These are phyloP conservation scores for Oplegnathus fasciatus DNA, from an alignment of 2,113 vertebrate species.

Conservation along the genomic window DNA sequence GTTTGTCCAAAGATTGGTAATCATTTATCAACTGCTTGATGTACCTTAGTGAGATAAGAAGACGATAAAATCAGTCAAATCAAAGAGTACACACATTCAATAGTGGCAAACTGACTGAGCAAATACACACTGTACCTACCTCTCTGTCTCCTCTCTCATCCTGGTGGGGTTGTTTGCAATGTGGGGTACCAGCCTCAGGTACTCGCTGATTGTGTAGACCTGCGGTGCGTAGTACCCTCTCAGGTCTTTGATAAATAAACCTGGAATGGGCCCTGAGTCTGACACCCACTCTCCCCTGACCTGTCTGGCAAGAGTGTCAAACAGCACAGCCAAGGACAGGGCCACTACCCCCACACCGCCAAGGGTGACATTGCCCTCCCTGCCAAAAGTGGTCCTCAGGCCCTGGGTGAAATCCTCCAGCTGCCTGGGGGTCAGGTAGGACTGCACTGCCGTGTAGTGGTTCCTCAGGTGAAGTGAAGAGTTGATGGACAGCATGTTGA, in stretches of 20 bases:
- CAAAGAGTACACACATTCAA: too few species aligned
- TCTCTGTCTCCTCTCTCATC: conserved; percentile 50
- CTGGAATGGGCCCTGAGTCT: conserved; percentile 18
- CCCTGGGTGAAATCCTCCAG: conserved; percentile 47
- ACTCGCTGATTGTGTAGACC: conserved; percentile 27
- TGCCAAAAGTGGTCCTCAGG: conserved; percentile 56
- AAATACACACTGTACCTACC: conserved; percentile 25
- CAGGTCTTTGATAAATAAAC: conserved; percentile 33
- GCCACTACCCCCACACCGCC: conserved; percentile 58
- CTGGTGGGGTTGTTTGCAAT: conserved; percentile 57
- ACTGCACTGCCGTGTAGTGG: conserved; percentile 44
- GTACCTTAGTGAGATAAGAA: background rate
- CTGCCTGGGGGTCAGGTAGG: conserved; percentile 49
- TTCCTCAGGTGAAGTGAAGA: conserved; percentile 33
- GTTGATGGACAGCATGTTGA: conserved; percentile 23
- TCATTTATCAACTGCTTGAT: background rate
- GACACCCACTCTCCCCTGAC: conserved; percentile 37
- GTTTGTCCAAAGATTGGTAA: background rate
- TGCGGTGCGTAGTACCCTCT: conserved; percentile 16
- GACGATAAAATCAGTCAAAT: too few species aligned
- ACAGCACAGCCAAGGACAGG: conserved; percentile 58
- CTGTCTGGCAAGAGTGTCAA: conserved; percentile 55
- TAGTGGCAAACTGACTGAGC: too few species aligned
- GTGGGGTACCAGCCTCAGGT: conserved; percentile 50
- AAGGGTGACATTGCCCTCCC: conserved; percentile 39